Evolutionary conservation across 2,888 invertebrate genomes (phyloP).

Genomic region (Xanthostigma xanthostigma): DNA sequence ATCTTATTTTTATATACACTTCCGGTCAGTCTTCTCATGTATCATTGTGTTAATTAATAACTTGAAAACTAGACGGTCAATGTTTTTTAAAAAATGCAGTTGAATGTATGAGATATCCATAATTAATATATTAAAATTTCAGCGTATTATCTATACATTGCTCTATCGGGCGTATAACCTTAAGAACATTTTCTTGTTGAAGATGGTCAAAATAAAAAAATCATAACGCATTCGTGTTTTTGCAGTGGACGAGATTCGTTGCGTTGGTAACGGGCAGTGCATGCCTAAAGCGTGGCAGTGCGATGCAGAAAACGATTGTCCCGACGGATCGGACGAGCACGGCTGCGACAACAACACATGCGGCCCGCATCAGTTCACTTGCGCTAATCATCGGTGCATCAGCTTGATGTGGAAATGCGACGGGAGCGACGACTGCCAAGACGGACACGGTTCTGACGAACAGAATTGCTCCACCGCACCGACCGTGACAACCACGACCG

Average conservation of each 20-base stretch:
- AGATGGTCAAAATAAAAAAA: slow-evolving; percentile 4
- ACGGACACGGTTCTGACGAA: slow-evolving; percentile 53
- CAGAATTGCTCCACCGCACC: slow-evolving; percentile 39
- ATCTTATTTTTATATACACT: too few relatives aligned
- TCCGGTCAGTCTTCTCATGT: too few relatives aligned
- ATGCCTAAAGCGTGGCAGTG: slow-evolving; percentile 66
- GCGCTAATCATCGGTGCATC: slow-evolving; percentile 40
- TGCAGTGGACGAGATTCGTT: slow-evolving; percentile 39
- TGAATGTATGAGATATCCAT: too few relatives aligned
- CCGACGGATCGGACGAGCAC: slow-evolving; percentile 55
- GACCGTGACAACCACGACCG: slow-evolving; percentile 20
- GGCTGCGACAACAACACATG: slow-evolving; percentile 54
- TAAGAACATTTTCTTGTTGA: not conserved
- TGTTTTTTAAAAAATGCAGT: too few relatives aligned
- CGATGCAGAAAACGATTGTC: slow-evolving; percentile 69
- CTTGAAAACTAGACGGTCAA: too few relatives aligned
- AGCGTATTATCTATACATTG: too few relatives aligned
- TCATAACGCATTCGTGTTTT: not conserved
- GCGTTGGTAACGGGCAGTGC: slow-evolving; percentile 40
- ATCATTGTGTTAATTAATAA: too few relatives aligned
- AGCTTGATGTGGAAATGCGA: slow-evolving; percentile 45
- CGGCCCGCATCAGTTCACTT: slow-evolving; percentile 56
- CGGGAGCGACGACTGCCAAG: slow-evolving; percentile 54
- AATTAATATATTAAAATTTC: too few relatives aligned
- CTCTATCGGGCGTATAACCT: too few relatives aligned